Conservation (phyloP, 1,140 invertebrate species). For the Drosophila lini region DNA sequence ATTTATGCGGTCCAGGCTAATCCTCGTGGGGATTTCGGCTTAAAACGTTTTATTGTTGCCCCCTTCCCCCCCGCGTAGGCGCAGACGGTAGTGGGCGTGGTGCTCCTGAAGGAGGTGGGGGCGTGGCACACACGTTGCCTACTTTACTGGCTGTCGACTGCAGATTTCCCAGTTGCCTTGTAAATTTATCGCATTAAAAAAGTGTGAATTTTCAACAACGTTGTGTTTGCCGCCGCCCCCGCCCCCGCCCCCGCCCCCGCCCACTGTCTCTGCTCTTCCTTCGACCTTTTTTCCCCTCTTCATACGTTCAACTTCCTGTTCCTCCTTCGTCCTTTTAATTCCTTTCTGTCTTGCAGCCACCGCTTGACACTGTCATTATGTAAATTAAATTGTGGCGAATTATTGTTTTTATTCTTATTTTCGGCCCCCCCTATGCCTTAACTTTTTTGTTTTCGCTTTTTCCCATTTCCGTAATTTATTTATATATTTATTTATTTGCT, state of each 20-base stretch:
- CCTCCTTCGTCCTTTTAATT: slow-evolving; percentile 51
- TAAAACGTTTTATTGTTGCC: slow-evolving; percentile 77
- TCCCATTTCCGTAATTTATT: slow-evolving; percentile 72
- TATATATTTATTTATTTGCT: slow-evolving; percentile 54
- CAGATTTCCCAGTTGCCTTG: slow-evolving; percentile 81
- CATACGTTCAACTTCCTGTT: neutral
- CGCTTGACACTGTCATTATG: slow-evolving; percentile 80
- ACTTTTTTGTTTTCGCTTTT: slow-evolving; percentile 11
- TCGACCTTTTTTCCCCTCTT: neutral
- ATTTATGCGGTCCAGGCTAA: slow-evolving; percentile 79
- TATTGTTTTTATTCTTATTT: slow-evolving; percentile 72
- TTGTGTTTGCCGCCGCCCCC: slow-evolving; percentile 9
- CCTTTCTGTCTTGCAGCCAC: slow-evolving; percentile 48
- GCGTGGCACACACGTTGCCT: slow-evolving; percentile 52
- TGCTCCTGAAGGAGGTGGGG: neutral
- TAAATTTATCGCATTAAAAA: slow-evolving; percentile 82
- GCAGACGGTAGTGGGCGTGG: slow-evolving; percentile 32
- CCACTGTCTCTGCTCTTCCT: neutral
- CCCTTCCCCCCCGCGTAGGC: slow-evolving; percentile 26
- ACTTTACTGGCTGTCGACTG: slow-evolving; percentile 70
- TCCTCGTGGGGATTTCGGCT: slow-evolving; percentile 74
- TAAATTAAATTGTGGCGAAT: slow-evolving; percentile 82
- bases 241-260: neutral
- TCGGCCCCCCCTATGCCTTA: slow-evolving; percentile 7
- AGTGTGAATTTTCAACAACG: slow-evolving; percentile 69